Conservation (phyloP, 2,797 vertebrate species). For the Aphelocoma californica region DNA sequence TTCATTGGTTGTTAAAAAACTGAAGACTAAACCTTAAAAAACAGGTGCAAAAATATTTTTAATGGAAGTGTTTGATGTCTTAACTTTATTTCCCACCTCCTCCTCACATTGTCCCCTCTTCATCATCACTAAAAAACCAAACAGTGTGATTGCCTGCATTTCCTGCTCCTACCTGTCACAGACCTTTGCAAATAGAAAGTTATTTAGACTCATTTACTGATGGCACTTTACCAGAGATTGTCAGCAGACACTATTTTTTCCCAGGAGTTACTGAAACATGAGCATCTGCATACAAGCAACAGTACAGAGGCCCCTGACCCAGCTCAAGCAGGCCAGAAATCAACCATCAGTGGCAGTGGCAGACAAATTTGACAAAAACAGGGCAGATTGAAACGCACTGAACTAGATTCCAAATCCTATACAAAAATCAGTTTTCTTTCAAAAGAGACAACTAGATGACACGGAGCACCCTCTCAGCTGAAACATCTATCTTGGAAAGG, state of each 20-base stretch:
- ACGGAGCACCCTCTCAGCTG: neutral
- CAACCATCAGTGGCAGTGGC: neutral
- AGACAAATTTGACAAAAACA: neutral
- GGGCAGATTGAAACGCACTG: fast-evolving
- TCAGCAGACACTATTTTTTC: neutral
- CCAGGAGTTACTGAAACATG: neutral
- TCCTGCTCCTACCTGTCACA: neutral
- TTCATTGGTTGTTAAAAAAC: neutral
- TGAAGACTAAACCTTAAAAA: neutral
- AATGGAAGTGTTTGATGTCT: neutral
- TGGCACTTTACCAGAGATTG: neutral
- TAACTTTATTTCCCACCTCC: neutral
- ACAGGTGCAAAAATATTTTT: neutral
- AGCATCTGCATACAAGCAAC: neutral
- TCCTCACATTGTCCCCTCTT: neutral
- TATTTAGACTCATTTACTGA: neutral
- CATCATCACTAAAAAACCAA: neutral
- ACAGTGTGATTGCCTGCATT: neutral
- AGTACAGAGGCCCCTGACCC: neutral
- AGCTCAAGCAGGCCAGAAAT: neutral
- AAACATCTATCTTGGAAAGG: neutral
- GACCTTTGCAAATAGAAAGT: neutral
- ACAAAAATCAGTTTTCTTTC: neutral
- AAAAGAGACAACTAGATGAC: neutral
- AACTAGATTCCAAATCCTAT: neutral